Base-by-base conservation (phyloP, 2,797 vertebrate species). In the Mormyrops attenuatus region DNA sequence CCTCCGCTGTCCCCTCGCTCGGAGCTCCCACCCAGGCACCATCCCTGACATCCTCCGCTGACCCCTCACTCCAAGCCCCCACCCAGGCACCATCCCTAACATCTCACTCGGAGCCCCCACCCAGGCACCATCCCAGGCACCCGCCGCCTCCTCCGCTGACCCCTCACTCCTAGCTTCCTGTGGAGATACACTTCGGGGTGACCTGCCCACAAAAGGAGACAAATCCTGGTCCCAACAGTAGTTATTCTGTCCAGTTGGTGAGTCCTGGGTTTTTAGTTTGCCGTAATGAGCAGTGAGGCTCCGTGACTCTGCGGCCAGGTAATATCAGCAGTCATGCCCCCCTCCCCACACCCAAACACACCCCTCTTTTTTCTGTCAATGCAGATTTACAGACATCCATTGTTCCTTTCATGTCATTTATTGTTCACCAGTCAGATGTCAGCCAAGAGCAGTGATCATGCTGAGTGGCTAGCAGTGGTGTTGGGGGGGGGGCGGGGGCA, bases 221-320 rank as follows among this genome's bases (percentile, higher is more conserved):
- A 90, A 52, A 92, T 92, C 92, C 87, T 92, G 90, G 93, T 85
- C 89, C 88, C 49, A 69, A 92, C 92, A 92, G 92, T 73, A 91
- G 92, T 91, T 93, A 90, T 89, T 90, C 92, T 89, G 15, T 60
- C 85, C 89, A 91, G 92, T 87, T 91, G 90, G 90, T 94, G 92
- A 93, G 89, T 94, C 93, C 91, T 90, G 53, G 66, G 50, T 92
- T 92, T 91, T 92, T 41, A 44, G 38, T 44, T 22, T 66, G 44
- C 22, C 13, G 11, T 49, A 91, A 92, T 90, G 88, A 92, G 91
- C 17, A 91, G 89, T 88, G 89, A 90, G 90, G 92, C 0, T 90
- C 82, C 2, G 0, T n/a, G 17, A 34, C 44, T 22, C n/a, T 85
- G 20, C 22, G 13, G 41, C 6, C 26, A n/a, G 49, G 3, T 3